These are phyloP conservation scores for Ostrea edulis DNA, from an alignment of 1,140 invertebrate genomes.

Conservation along the genomic window DNA sequence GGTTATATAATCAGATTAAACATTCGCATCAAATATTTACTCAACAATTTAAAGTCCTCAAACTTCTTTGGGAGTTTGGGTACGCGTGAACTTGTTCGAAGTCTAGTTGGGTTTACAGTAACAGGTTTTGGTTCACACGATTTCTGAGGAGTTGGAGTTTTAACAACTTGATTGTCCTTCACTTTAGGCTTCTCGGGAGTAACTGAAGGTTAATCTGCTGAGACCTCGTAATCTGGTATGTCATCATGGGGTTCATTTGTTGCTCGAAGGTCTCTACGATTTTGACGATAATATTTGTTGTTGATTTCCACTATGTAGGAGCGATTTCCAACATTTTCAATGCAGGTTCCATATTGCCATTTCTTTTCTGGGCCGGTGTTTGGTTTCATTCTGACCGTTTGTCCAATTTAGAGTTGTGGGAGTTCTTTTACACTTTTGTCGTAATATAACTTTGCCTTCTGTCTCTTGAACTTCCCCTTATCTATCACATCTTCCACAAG, in stretches of 20 bases:
- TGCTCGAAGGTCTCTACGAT: no score
- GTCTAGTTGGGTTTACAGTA: neutral
- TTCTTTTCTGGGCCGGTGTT: neutral
- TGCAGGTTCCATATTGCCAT: neutral
- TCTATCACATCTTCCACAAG: neutral
- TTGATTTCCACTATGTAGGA: conserved; percentile 6
- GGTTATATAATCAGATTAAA: no score
- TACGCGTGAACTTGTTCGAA: neutral
- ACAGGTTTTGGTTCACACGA: neutral
- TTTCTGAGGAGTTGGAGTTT: neutral
- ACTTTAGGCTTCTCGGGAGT: neutral
- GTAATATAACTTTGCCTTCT: no score
- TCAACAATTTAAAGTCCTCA: neutral
- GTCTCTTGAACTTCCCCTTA: neutral
- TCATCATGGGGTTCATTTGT: no score
- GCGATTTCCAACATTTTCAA: neutral
- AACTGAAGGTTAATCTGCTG: neutral
- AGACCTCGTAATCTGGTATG: neutral
- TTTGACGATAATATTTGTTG: neutral
- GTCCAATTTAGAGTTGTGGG: no score
- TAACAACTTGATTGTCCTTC: neutral
- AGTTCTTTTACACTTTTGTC: no score
- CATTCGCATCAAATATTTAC: no score
- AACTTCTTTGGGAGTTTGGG: neutral
- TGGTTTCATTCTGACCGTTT: neutral